Conservation (phyloP, 2,113 vertebrate genomes). For the Onychorhynchus coronatus region DNA sequence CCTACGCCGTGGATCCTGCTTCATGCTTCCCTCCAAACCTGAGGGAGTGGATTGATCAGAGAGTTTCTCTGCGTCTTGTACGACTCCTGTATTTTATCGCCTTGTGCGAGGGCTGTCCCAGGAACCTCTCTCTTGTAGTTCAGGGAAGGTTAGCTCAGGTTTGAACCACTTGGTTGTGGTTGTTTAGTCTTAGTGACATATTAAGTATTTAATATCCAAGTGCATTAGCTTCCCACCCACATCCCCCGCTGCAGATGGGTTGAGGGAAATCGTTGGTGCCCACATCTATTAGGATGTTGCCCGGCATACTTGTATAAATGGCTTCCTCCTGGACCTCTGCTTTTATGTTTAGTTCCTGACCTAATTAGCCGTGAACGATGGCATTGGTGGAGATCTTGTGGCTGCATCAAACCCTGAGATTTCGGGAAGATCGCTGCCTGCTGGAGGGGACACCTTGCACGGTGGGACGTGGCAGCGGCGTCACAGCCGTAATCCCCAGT, state of each 20-base stretch:
- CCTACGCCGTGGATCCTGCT: neutral
- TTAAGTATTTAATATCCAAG: neutral
- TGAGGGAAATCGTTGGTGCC: neutral
- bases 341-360: neutral
- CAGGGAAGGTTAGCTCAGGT: neutral
- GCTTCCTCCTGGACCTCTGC: neutral
- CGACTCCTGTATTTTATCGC: accelerated
- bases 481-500: accelerated
- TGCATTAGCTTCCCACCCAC: slow-evolving; percentile 32
- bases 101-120: neutral
- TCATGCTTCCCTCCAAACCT: neutral
- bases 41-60: neutral
- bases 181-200: neutral
- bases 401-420: neutral
- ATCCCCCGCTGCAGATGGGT: neutral
- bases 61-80: accelerated
- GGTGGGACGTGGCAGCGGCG: accelerated
- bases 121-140: neutral
- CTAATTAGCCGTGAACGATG: neutral
- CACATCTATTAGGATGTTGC: neutral
- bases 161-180: neutral
- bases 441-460: accelerated
- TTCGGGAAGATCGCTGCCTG: neutral
- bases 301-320: neutral
- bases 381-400: accelerated